A percentile compares a stretch with the other conserved stretches of the same genome.
Conservation (phyloP, 1,140 invertebrate species). For the Trichomalopsis sarcophagae region DNA sequence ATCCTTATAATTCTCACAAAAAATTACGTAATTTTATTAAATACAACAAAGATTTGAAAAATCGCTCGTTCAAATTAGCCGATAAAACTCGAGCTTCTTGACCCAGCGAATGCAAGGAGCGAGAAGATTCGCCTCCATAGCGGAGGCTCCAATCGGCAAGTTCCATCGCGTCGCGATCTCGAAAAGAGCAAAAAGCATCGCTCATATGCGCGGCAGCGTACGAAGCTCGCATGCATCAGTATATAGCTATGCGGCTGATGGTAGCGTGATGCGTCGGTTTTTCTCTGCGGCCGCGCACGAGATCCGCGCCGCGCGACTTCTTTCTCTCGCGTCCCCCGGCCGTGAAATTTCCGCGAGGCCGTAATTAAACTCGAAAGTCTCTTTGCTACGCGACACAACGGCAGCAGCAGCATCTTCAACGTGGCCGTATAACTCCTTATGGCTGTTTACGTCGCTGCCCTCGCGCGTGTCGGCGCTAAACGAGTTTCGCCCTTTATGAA, state of each 20-base stretch:
- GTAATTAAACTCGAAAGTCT: slow-evolving; percentile 34
- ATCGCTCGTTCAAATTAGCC: no score
- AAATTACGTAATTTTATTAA: no score
- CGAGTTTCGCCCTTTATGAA: slow-evolving; percentile 2
- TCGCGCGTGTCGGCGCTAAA: background rate
- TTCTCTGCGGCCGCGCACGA: background rate
- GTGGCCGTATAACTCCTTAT: background rate
- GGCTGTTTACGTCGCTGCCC: background rate
- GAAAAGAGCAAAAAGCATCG: background rate
- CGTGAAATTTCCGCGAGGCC: slow-evolving; percentile 29
- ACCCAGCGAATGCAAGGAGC: background rate
- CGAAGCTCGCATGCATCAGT: no score
- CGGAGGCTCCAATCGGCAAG: background rate
- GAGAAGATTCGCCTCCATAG: background rate
- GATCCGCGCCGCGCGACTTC: background rate
- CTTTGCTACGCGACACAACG: background rate
- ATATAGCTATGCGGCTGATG: background rate
- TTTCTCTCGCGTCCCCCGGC: background rate
- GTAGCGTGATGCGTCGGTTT: slow-evolving; percentile 20
- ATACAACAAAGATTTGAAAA: no score
- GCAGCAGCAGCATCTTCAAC: background rate
- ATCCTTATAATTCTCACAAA: no score
- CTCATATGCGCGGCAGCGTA: background rate
- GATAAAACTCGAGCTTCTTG: no score
- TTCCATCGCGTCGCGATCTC: background rate